These are phyloP conservation scores for Endomychus coccineus DNA, from an alignment of 2,888 invertebrate genomes.

Conservation along the genomic window DNA sequence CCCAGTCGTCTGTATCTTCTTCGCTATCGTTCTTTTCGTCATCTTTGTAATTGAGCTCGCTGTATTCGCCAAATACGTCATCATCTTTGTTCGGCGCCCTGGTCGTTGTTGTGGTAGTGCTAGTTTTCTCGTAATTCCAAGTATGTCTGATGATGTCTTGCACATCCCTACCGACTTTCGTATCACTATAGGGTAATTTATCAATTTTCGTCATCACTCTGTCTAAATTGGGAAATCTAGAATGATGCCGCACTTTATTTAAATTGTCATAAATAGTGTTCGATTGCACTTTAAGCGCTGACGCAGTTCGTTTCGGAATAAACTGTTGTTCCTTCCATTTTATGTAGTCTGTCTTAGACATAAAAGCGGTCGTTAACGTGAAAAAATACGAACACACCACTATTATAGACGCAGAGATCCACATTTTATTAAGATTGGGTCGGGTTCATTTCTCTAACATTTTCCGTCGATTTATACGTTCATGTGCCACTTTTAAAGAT, in stretches of 20 bases:
- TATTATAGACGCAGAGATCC: no score
- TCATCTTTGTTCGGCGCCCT: slow-evolving; percentile 13
- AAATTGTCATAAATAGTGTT: no score
- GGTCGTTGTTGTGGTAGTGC: slow-evolving; percentile 20
- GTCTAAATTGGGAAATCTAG: slow-evolving; percentile 29
- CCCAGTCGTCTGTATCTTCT: slow-evolving; percentile 19
- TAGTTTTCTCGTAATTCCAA: slow-evolving; percentile 9
- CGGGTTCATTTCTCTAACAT: no score
- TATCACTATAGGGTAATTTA: slow-evolving; percentile 17
- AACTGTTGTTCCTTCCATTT: no score
- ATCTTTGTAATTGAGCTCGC: slow-evolving; percentile 16
- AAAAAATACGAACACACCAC: no score
- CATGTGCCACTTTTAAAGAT: no score
- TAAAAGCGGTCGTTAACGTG: no score
- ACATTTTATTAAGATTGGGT: no score
- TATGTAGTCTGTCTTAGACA: no score
- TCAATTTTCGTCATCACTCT: slow-evolving; percentile 26
- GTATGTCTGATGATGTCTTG: slow-evolving; percentile 10
- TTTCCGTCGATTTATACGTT: no score
- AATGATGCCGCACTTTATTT: slow-evolving; percentile 24
- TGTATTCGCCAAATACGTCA: slow-evolving; percentile 19
- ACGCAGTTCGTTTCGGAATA: no score
- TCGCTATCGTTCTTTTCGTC: slow-evolving; percentile 11
- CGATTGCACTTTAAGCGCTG: no score
- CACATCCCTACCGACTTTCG: slow-evolving; percentile 6